A percentile compares a stretch with the other conserved stretches of the same genome.
Conservation (phyloP, 2,797 vertebrate species). For the Rhabdophis nuchalis region DNA sequence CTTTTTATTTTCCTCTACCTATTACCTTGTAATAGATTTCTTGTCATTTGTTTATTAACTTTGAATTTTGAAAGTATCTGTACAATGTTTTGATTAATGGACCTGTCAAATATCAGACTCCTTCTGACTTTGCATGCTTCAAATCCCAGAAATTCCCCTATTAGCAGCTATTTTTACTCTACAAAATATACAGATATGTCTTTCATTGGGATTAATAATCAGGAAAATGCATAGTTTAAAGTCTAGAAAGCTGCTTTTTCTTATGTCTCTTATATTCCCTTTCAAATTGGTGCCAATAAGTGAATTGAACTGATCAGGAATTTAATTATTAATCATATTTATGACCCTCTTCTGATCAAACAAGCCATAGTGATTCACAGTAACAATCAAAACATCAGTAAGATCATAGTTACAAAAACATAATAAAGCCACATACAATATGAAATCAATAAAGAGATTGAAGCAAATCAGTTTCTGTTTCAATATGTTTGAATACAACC, state of each 20-base stretch:
- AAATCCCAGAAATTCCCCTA: background rate
- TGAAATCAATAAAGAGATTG: background rate
- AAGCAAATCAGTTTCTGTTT: background rate
- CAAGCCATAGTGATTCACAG: background rate
- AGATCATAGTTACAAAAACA: background rate
- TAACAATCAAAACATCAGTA: background rate
- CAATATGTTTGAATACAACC: background rate
- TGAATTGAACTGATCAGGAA: background rate
- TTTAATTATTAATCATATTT: background rate
- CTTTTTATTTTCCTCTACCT: background rate
- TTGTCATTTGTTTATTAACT: background rate
- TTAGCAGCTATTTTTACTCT: background rate
- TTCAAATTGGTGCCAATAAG: background rate
- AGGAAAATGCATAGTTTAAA: background rate
- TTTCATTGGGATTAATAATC: background rate
- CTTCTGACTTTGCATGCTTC: background rate
- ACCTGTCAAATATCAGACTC: background rate
- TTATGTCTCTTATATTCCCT: background rate
- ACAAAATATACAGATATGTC: background rate
- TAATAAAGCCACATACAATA: background rate
- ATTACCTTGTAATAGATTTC: background rate
- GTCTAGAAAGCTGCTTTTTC: background rate
- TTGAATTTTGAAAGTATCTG: background rate
- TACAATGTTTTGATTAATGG: background rate
- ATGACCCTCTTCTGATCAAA: background rate